Evolutionary conservation across 1,140 invertebrate genomes (phyloP), one percentile per base, ranked within the genome.

Genomic region (Aphaenogaster floridana): DNA sequence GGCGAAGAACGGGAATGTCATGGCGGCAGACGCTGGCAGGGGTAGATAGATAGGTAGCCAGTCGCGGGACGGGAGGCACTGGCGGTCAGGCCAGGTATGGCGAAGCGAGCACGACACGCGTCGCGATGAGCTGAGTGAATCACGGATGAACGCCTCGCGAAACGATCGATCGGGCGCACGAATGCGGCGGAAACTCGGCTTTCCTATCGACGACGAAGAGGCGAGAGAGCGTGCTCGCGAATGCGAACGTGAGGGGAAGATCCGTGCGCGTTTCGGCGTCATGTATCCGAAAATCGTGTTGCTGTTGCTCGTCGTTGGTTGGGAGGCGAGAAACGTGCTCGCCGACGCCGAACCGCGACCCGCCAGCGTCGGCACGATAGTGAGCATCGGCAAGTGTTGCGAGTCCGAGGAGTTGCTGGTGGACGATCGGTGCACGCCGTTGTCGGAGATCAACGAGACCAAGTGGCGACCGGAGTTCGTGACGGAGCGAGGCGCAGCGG

Each of bases 371-470:
- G 21, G 9, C 7, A 3, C 11, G 21, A 72, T 36, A 4, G 85
- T 95, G 3, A 91, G 90, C 28, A 93, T 95, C 9, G 93, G 89
- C 87, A 98, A 98, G 96, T 98, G 98, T 93, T 98, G 98, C 94
- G 97, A 97, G 92, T 93, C 94, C 28, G 95, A 96, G 87, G 97
- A 98, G 93, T 93, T 98, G 45, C 96, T 97, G 90, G 93, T 97
- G n/a, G 97, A 97, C 87, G 95, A 95, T 54, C 94, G 94, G 80
- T 98, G 97, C 93, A 96, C 96, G 89, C 94, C 96, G 87, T 95
- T 96, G 6, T 95, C 96, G 86, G 94, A 96, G 79, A 96, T 96
- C 66, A 96, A 96, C 89, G 95, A 96, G 74, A 94, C 94, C 2
- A 87, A 87, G n/a, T 95, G 95, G 94, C 88, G 86, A 54, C 95